A percentile compares a stretch with the other conserved stretches of the same genome.
Evolutionary conservation across 2,797 vertebrate genomes (phyloP).

Genomic region (Molossus alvarezi): DNA sequence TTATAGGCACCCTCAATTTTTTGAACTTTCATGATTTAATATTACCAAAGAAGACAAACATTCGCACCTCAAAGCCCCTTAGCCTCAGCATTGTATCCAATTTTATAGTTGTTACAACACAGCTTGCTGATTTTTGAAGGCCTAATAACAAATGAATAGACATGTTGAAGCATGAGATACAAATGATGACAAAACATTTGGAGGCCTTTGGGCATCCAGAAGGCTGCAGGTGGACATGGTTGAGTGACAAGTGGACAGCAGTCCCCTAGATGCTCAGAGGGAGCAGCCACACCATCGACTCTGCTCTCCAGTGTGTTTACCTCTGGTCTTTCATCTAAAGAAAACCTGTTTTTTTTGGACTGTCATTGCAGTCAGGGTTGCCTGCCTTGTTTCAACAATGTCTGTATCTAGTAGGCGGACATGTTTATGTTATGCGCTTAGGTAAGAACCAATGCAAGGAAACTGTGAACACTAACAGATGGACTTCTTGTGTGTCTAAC

Average conservation of each 20-base stretch:
- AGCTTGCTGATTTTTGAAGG: neutral
- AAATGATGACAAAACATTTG: neutral
- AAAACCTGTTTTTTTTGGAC: neutral
- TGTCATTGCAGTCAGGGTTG: neutral
- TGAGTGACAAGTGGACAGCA: neutral
- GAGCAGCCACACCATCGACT: neutral
- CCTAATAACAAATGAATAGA: neutral
- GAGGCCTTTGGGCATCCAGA: neutral
- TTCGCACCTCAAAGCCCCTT: neutral
- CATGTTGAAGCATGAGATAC: neutral
- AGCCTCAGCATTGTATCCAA: neutral
- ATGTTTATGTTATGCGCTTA: neutral
- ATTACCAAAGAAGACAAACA: neutral
- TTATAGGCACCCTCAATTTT: neutral
- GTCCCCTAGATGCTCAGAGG: neutral
- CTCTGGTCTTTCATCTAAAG: neutral
- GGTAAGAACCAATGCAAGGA: too few species aligned
- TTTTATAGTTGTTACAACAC: neutral
- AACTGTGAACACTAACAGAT: neutral
- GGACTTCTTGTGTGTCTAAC: neutral
- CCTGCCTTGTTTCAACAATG: neutral
- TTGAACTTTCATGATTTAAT: neutral
- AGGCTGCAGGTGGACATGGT: neutral
- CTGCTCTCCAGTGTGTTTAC: neutral
- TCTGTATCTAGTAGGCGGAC: neutral